Evolutionary conservation across 2,113 vertebrate genomes (phyloP).

Genomic region (Saguinus imperator): DNA sequence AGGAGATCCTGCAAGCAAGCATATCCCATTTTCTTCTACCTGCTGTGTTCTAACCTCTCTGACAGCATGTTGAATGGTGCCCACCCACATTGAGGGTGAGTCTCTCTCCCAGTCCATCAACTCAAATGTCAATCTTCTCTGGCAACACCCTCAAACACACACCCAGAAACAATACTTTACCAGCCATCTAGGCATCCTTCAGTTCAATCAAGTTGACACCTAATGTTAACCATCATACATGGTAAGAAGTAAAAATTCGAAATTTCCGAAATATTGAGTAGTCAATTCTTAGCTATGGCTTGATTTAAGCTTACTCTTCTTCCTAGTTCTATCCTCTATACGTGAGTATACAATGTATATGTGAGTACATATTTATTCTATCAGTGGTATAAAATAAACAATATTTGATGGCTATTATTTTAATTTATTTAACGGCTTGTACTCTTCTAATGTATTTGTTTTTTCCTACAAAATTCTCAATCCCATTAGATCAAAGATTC

Average conservation of each 20-base stretch:
- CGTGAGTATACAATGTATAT: not conserved
- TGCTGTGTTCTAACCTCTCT: too few species aligned
- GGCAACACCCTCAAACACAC: too few species aligned
- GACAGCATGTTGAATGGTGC: too few species aligned
- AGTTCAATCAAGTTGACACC: too few species aligned
- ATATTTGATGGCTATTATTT: not conserved
- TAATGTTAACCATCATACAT: too few species aligned
- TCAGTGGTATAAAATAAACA: not conserved
- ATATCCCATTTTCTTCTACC: too few species aligned
- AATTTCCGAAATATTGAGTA: not conserved
- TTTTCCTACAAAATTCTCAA: not conserved
- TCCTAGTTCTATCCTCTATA: not conserved
- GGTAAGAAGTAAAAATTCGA: not conserved
- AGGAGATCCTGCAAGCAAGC: too few species aligned
- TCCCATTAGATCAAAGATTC: not conserved
- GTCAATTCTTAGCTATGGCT: not conserved
- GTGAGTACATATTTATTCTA: not conserved
- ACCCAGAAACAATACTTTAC: too few species aligned
- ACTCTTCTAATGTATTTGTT: not conserved
- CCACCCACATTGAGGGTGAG: too few species aligned
- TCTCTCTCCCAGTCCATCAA: too few species aligned
- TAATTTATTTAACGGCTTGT: not conserved
- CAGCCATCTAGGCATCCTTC: too few species aligned
- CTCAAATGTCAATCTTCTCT: too few species aligned
- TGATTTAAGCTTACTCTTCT: not conserved